Percentiles rank a stretch among this genome's conserved stretches.
Evolutionary conservation across 2,797 vertebrate genomes (phyloP).

Genomic region (Sarcophilus harrisii): DNA sequence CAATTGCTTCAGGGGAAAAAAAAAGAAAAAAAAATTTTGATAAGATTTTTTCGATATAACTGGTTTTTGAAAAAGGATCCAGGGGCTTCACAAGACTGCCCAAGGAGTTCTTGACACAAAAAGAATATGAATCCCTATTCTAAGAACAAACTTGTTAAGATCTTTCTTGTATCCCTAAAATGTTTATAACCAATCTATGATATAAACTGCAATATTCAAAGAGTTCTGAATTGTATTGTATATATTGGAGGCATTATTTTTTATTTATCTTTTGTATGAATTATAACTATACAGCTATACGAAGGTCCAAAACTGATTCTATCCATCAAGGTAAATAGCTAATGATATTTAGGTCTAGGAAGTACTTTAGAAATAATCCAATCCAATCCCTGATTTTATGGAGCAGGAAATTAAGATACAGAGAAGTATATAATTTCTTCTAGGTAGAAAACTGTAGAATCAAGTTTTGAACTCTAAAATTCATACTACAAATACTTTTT

Average conservation of each 20-base stretch:
- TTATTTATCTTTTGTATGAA: neutral
- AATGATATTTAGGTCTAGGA: neutral
- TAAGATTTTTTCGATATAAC: too few relatives aligned
- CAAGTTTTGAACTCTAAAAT: neutral
- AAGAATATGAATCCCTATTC: too few relatives aligned
- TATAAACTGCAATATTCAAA: neutral
- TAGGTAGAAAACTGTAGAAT: neutral
- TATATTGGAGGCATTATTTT: neutral
- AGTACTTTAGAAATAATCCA: neutral
- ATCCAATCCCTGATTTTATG: neutral
- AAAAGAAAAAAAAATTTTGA: too few relatives aligned
- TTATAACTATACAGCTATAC: neutral
- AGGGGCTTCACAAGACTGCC: too few relatives aligned
- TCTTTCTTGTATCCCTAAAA: neutral
- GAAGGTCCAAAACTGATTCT: neutral
- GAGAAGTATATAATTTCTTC: neutral
- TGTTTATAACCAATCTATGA: neutral
- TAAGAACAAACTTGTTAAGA: neutral
- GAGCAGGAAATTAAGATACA: too few relatives aligned
- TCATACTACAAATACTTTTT: neutral
- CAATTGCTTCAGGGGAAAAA: too few relatives aligned
- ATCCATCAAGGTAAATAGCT: neutral
- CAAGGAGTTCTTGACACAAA: too few relatives aligned
- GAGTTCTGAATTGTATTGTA: neutral
- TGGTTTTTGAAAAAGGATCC: too few relatives aligned